Evolutionary conservation across 1,140 invertebrate genomes (phyloP).

Genomic region (Venustaconcha ellipsiformis): DNA sequence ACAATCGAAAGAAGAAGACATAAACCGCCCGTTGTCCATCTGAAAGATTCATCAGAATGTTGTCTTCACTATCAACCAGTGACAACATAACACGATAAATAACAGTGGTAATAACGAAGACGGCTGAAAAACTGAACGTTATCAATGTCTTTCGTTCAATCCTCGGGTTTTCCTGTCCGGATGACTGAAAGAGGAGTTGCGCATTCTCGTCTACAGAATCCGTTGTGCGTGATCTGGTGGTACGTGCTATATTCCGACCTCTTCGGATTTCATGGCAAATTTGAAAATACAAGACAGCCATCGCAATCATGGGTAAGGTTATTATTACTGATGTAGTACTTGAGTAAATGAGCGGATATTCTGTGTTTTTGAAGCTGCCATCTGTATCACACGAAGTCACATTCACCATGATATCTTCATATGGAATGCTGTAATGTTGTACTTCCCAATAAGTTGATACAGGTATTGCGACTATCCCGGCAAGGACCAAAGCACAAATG

Average conservation of each 20-base stretch:
- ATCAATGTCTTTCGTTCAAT: conserved; percentile 13
- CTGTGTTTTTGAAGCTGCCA: background rate
- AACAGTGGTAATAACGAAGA: conserved; percentile 15
- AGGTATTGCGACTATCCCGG: too few species aligned
- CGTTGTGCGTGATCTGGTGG: background rate
- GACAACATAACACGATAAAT: conserved; percentile 3
- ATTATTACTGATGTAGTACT: background rate
- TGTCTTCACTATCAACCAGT: background rate
- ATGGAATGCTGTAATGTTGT: background rate
- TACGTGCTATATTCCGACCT: background rate
- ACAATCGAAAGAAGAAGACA: conserved; percentile 21
- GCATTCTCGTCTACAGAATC: background rate
- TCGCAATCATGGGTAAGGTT: conserved; percentile 2
- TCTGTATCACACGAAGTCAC: conserved; percentile 25
- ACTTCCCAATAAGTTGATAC: too few species aligned
- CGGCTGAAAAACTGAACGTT: conserved; percentile 9
- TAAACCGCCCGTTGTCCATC: conserved; percentile 5
- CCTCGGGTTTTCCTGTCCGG: too few species aligned
- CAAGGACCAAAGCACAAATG: background rate
- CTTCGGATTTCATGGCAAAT: background rate
- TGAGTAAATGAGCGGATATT: conserved; percentile 7
- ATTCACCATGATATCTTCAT: conserved; percentile 1
- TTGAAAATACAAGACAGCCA: conserved; percentile 10
- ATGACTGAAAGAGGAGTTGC: background rate
- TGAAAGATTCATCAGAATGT: conserved; percentile 16